Evolutionary conservation across 2,888 invertebrate species (phyloP).

Genomic region (Torymus auratus): DNA sequence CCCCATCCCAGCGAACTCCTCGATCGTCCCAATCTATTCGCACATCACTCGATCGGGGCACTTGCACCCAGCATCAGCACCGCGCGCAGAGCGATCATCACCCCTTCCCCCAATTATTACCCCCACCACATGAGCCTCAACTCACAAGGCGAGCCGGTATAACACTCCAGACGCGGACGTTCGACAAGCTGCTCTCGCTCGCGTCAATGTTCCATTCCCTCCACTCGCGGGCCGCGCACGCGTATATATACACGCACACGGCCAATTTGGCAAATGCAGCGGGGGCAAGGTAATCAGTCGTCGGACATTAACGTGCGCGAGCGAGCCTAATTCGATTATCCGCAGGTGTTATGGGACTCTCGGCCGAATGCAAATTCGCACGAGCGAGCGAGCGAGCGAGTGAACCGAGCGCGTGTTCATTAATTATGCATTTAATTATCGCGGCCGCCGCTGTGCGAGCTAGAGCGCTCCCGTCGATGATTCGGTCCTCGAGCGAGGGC

Average conservation of each 20-base stretch:
- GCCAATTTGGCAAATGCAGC: constrained; percentile 49
- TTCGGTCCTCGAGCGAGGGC: too few relatives aligned
- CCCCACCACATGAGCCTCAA: too few relatives aligned
- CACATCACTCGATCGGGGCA: too few relatives aligned
- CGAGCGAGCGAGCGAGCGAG: neutral
- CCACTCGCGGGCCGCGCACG: too few relatives aligned
- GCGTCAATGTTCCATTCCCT: constrained; percentile 22
- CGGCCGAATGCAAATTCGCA: constrained; percentile 58
- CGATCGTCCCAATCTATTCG: too few relatives aligned
- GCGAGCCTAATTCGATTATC: constrained; percentile 60
- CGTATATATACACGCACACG: neutral
- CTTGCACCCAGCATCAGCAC: too few relatives aligned
- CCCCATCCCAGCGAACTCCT: too few relatives aligned
- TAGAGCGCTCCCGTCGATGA: too few relatives aligned
- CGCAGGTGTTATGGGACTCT: constrained; percentile 56
- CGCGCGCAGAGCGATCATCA: too few relatives aligned
- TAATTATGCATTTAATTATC: constrained; percentile 64
- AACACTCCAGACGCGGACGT: too few relatives aligned
- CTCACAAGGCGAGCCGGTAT: too few relatives aligned
- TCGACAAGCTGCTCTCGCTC: neutral
- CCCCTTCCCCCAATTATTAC: too few relatives aligned
- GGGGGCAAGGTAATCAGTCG: constrained; percentile 56
- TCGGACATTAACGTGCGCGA: constrained; percentile 56
- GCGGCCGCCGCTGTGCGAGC: constrained; percentile 1
- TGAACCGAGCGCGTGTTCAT: constrained; percentile 58